Conservation (phyloP, 2,113 vertebrate genomes). For the Notothenia rossii region DNA sequence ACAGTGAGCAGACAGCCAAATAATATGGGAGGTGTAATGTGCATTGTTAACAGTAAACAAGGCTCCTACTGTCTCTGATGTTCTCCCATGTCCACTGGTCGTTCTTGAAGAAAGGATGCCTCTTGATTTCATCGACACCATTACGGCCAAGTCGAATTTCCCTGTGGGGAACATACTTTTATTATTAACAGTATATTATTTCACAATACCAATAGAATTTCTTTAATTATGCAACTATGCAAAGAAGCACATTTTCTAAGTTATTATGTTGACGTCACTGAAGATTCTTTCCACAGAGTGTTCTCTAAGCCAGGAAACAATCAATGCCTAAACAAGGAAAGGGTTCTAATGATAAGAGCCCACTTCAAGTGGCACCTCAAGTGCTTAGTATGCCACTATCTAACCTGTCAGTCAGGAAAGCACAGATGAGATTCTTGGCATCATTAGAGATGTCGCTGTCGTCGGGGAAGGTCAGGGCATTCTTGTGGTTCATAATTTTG, state of each 20-base stretch:
- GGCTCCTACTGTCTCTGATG: constrained; percentile 94
- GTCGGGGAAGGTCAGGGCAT: constrained; percentile 96
- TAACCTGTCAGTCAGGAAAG: constrained; percentile 98
- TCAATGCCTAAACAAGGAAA: constrained; percentile 11
- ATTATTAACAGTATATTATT: neutral
- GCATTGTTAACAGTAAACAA: neutral
- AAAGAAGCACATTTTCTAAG: neutral
- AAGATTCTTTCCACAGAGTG: constrained; percentile 24
- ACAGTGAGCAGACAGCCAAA: constrained; percentile 28
- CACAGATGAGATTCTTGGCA: constrained; percentile 98
- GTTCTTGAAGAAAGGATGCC: constrained; percentile 98
- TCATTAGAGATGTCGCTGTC: constrained; percentile 98
- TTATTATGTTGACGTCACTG: neutral
- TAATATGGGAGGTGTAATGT: constrained; percentile 19
- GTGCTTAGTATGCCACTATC: neutral
- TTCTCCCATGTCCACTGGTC: constrained; percentile 99
- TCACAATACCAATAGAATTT: neutral
- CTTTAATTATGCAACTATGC: neutral
- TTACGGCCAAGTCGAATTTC: constrained; percentile 95
- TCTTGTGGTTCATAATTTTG: constrained; percentile 99
- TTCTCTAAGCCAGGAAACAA: neutral
- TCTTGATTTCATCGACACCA: constrained; percentile 97
- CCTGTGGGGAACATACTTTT: constrained; percentile 73
- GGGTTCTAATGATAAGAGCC: constrained; percentile 24
- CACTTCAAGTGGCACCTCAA: neutral